A percentile compares a stretch with the other conserved stretches of the same genome.
Conservation (phyloP, 2,888 invertebrate genomes). For the Rugalucina vietnamica region DNA sequence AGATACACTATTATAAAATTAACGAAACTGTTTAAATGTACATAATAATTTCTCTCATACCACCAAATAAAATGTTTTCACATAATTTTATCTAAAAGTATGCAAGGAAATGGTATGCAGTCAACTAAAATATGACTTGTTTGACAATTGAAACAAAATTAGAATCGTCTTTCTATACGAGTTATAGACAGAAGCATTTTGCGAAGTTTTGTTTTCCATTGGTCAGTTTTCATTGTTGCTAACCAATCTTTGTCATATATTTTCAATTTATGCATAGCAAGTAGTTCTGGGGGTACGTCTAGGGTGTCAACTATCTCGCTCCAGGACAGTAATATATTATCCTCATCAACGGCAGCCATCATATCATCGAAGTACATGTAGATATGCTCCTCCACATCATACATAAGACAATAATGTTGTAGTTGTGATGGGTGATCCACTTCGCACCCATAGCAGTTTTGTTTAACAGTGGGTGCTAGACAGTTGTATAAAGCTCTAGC, state of each 20-base stretch:
- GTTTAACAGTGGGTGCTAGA: conserved; percentile 5
- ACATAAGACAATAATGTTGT: conserved; percentile 51
- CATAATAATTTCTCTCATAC: no score
- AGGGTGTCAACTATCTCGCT: not conserved
- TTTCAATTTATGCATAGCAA: conserved; percentile 23
- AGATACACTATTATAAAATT: no score
- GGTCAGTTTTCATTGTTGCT: conserved; percentile 20
- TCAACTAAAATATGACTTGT: not conserved
- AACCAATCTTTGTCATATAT: conserved; percentile 20
- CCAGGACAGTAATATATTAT: conserved; percentile 10
- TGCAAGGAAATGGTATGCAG: not conserved
- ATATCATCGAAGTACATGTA: conserved; percentile 37
- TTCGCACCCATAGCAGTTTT: conserved; percentile 49
- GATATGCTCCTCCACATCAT: conserved; percentile 20
- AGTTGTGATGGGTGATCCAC: conserved; percentile 44
- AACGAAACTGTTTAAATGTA: no score
- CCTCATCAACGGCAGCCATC: conserved; percentile 8
- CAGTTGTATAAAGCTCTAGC: conserved; percentile 15
- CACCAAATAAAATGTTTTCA: no score
- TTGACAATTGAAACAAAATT: no score
- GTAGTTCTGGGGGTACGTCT: conserved; percentile 16
- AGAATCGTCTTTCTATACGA: not conserved
- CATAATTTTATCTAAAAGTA: not conserved
- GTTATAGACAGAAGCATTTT: conserved; percentile 1
- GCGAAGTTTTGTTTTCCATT: conserved; percentile 1